Evolutionary conservation across 2,888 invertebrate genomes (phyloP).

Genomic region (Phrixothrix hirtus): DNA sequence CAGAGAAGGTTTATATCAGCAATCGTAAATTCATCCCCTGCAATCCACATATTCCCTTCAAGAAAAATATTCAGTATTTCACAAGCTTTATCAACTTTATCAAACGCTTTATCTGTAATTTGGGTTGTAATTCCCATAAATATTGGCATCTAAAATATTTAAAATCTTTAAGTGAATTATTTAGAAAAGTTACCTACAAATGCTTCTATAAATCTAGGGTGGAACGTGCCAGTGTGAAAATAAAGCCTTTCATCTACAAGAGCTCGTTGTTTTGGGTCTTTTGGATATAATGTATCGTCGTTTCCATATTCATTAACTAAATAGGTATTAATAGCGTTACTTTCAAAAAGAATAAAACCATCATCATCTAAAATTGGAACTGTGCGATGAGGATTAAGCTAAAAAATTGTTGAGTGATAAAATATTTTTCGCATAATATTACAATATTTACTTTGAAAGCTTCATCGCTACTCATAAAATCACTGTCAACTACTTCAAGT

Average conservation of each 20-base stretch:
- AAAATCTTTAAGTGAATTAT: no score
- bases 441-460: constrained; percentile 23
- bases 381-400: constrained; percentile 67
- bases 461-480: constrained; percentile 15
- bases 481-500: constrained; percentile 55
- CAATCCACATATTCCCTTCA: constrained; percentile 56
- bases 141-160: constrained; percentile 37
- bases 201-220: constrained; percentile 57
- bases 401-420: no score
- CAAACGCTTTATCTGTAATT: constrained; percentile 14
- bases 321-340: constrained; percentile 67
- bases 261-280: constrained; percentile 56
- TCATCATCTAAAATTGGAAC: constrained; percentile 65
- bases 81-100: constrained; percentile 52
- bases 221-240: constrained; percentile 58
- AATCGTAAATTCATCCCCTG: constrained; percentile 59
- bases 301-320: constrained; percentile 62
- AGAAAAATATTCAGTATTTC: constrained; percentile 58
- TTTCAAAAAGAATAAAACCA: constrained; percentile 62
- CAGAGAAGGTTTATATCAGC: constrained; percentile 59
- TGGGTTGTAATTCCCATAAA: constrained; percentile 10
- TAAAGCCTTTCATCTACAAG: constrained; percentile 58
- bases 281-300: constrained; percentile 59
- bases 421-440: no score
- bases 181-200: constrained; percentile 57